These are phyloP conservation scores for Tryphoninae sp. DNA, from an alignment of 2,888 invertebrate species.

Conservation along the genomic window DNA sequence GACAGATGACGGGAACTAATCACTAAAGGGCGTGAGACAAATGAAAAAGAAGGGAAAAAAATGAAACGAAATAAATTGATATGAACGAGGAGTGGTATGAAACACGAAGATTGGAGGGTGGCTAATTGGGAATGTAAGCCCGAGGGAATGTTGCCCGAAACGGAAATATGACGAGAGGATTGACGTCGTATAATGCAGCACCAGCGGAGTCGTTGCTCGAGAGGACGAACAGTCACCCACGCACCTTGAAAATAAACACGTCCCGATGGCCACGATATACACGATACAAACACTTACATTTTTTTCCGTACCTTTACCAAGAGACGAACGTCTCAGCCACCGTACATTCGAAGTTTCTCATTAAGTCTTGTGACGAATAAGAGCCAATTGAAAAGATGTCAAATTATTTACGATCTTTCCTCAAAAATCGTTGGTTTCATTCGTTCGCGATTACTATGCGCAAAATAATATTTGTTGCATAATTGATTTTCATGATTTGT, in stretches of 20 bases:
- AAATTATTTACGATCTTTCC: not conserved
- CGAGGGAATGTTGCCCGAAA: constrained; percentile 38
- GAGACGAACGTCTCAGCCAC: not conserved
- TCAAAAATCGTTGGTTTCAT: not conserved
- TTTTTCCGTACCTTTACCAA: not conserved
- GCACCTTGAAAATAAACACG: not conserved
- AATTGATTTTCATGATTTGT: not conserved
- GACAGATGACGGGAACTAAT: constrained; percentile 47
- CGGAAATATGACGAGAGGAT: constrained; percentile 40
- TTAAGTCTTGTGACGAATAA: not conserved
- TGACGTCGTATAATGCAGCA: constrained; percentile 3
- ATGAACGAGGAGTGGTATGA: constrained; percentile 19
- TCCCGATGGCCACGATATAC: not conserved
- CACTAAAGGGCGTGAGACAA: constrained; percentile 21
- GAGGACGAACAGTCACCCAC: constrained; percentile 11
- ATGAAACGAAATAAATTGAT: not conserved
- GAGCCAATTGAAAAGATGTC: not conserved
- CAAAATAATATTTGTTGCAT: not conserved
- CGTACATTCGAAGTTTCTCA: not conserved
- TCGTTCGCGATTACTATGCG: not conserved
- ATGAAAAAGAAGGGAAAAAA: constrained; percentile 2
- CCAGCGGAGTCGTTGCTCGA: not conserved
- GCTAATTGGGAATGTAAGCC: constrained; percentile 49
- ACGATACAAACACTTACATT: not conserved
- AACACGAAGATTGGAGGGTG: constrained; percentile 53